Base-by-base conservation (phyloP, 2,888 invertebrate genomes). In the Caenorhabditis afra region DNA sequence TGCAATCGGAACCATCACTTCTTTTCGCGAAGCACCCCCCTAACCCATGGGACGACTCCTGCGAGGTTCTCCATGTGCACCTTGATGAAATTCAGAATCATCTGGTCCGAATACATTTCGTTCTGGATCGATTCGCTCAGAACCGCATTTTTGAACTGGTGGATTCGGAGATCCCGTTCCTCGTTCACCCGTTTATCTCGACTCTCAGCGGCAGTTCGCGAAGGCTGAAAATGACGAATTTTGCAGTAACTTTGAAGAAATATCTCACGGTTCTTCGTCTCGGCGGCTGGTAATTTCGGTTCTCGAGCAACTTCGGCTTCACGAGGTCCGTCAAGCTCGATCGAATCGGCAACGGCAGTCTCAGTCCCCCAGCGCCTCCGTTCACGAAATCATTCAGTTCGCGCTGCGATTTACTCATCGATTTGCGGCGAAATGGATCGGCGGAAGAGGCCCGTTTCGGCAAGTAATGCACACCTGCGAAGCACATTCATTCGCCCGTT, bases 231-330 rank as follows among this genome's bases (percentile, higher is more conserved):
- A 0, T n/a, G n/a, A 18, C 37, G 11, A n/a, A n/a, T n/a, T n/a
- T n/a, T n/a, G n/a, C n/a, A n/a, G n/a, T n/a, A n/a, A n/a, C n/a
- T n/a, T n/a, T n/a, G n/a, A n/a, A n/a, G n/a, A n/a, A n/a, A n/a
- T n/a, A n/a, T n/a, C n/a, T n/a, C n/a, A 77, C 68, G 16, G 58
- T 29, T 53, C 59, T 41, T 47, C 62, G 70, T 41, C 81, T 62
- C 11, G 84, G 84, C 18, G 84, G 79, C 23, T 84, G 79, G 57
- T 84, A 84, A 45, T 82, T 81, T 11, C 77, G 47, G 45, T 80
- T 77, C 18, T 79, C 77, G 8, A 84, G 20, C 11, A 84, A 53
- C 57, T 78, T 84, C 37, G 84, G 79, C 41, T 84, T 82, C 10
- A 77, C 79, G 35, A 80, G 52, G 49, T 81, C 79, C 16, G 74